Conservation (phyloP, 2,888 invertebrate genomes). For the Morpho achilles region DNA sequence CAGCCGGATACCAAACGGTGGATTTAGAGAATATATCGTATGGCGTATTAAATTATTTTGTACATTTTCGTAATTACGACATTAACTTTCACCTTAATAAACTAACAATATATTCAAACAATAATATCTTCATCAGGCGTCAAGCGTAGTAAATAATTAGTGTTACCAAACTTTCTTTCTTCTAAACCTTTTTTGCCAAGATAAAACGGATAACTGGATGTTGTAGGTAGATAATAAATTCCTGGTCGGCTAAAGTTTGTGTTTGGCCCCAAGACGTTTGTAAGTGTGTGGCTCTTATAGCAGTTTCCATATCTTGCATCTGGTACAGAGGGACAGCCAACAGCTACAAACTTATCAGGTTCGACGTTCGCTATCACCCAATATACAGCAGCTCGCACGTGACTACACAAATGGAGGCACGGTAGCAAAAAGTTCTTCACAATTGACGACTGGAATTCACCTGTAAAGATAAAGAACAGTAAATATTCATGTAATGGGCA, state of each 20-base stretch:
- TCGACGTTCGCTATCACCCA: slow-evolving; percentile 47
- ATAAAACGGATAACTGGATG: slow-evolving; percentile 47
- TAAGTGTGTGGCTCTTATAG: slow-evolving; percentile 37
- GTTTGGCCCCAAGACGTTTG: slow-evolving; percentile 52
- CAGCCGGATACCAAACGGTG: too few species aligned
- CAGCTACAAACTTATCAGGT: slow-evolving; percentile 52
- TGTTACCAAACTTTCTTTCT: slow-evolving; percentile 41
- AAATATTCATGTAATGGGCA: too few species aligned
- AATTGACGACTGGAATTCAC: slow-evolving; percentile 60
- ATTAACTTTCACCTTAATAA: not conserved
- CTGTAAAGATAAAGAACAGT: slow-evolving; percentile 34
- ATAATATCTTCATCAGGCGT: slow-evolving; percentile 53
- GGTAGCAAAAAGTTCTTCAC: slow-evolving; percentile 53
- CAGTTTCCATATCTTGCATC: slow-evolving; percentile 54
- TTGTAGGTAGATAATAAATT: slow-evolving; percentile 58
- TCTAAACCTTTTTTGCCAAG: slow-evolving; percentile 48
- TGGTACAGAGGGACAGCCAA: slow-evolving; percentile 48
- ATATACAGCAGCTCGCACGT: slow-evolving; percentile 55
- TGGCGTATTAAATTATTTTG: too few species aligned
- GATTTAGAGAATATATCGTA: too few species aligned
- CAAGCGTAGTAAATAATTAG: slow-evolving; percentile 46
- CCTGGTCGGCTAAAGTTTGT: slow-evolving; percentile 59
- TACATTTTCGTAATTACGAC: too few species aligned
- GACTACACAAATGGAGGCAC: slow-evolving; percentile 63
- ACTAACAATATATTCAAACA: slow-evolving; percentile 36